Base-by-base conservation (phyloP, 2,797 vertebrate species). In the Geotrypetes seraphini region DNA sequence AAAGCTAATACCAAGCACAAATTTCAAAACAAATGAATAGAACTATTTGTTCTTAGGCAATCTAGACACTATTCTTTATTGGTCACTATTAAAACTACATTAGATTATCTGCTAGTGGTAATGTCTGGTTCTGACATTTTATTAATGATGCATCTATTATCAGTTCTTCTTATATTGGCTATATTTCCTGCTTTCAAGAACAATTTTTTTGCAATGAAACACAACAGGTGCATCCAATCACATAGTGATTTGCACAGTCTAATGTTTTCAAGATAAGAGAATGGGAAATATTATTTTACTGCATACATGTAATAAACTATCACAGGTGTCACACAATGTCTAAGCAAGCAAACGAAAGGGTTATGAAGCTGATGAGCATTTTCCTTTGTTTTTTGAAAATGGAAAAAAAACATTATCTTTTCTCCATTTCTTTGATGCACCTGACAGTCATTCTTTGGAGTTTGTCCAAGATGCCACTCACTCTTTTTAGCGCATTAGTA, bases 391-490 rank as follows among this genome's bases (percentile, higher is more conserved):
- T 33, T 31, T 36, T 15, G 35, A 30, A 56, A 49, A 57, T 43
- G 37, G n/a, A n/a, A 47, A 59, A 53, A 25, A 39, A n/a, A 17
- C 8, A 19, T 36, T 45, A 34, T 57, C 39, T 55, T 43, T 25
- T 40, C 13, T 32, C 64, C 12, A 22, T 13, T 42, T 39, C 4
- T 4, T 19, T 2, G 7, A 28, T 32, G 33, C 16, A 53, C 41
- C 52, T 68, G 61, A 58, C 30, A 58, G 17, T 17, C 53, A 31
- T 21, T 38, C 34, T 39, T n/a, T 53, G 55, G 55, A 53, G 38
- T 41, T 41, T 41, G 22, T 32, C 52, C 55, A 49, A 21, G 2
- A 12, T 19, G 4, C 7, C 37, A 48, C 40, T 31, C 23, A 21
- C 40, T 39, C 37, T 21, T 52, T 63, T 34, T 53, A 58, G 44